phyloP scores from a whole-genome alignment of 2,113 vertebrate species.

The Tamias sibiricus region DNA sequence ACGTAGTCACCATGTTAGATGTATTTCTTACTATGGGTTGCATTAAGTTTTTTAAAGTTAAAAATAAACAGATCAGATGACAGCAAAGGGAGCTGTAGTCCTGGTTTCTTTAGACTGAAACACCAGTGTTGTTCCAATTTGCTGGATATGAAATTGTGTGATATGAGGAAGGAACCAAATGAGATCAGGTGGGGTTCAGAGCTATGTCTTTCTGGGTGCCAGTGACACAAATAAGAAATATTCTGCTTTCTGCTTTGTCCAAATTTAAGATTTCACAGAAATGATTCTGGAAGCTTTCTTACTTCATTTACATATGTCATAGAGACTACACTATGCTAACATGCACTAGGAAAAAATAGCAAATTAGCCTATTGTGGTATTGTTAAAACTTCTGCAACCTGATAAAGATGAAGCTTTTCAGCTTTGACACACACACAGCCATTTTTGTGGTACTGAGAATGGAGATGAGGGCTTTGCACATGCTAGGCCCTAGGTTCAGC shows the following conservation, averaged over 20 bases:
- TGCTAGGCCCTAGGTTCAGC: not conserved
- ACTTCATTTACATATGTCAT: not conserved
- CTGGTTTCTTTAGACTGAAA: conserved; percentile 35
- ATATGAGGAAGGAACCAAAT: not conserved
- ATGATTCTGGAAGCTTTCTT: conserved; percentile 34
- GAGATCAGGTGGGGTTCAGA: not conserved
- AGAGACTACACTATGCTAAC: not conserved
- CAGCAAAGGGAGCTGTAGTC: not conserved
- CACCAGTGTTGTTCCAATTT: not conserved
- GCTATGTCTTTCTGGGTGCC: not conserved
- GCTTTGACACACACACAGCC: not conserved
- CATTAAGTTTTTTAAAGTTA: not conserved
- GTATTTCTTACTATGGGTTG: not conserved
- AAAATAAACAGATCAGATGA: conserved; percentile 44
- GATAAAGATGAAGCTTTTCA: conserved; percentile 9
- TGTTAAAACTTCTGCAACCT: conserved; percentile 38
- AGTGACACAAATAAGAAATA: conserved; percentile 44
- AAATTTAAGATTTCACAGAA: conserved; percentile 48
- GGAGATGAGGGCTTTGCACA: not conserved
- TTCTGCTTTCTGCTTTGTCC: conserved; percentile 37
- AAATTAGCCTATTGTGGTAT: conserved; percentile 21
- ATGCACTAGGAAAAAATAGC: not conserved
- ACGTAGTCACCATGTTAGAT: not conserved
- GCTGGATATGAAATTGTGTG: not conserved
- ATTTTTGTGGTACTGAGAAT: not conserved